Conservation (phyloP, 2,113 vertebrate species). For the Oxygymnocypris stewartii region DNA sequence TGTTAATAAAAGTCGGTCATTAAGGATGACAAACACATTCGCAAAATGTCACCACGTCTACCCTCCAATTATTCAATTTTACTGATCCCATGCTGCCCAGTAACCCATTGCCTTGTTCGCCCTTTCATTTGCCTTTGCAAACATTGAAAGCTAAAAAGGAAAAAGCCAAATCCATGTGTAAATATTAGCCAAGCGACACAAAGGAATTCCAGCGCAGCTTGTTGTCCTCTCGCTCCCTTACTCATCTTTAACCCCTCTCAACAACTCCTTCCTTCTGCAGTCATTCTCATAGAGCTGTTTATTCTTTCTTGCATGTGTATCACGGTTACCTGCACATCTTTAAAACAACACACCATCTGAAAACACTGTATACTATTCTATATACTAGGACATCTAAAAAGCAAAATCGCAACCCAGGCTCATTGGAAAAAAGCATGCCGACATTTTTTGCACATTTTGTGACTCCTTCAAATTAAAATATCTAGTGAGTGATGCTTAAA, state of each 20-base stretch:
- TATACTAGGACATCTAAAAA: not conserved
- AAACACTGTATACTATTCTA: not conserved
- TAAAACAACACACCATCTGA: not conserved
- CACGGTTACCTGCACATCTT: not conserved
- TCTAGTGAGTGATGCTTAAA: too few relatives aligned
- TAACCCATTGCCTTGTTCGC: slow-evolving; percentile 70
- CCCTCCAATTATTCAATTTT: slow-evolving; percentile 51
- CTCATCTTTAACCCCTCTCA: slow-evolving; percentile 22
- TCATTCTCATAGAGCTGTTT: not conserved
- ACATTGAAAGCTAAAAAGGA: slow-evolving; percentile 68
- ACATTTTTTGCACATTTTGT: not conserved
- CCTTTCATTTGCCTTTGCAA: slow-evolving; percentile 72
- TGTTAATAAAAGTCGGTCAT: slow-evolving; percentile 37
- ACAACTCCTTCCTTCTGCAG: not conserved
- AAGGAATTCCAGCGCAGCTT: slow-evolving; percentile 72
- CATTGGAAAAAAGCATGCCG: not conserved
- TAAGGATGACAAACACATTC: slow-evolving; percentile 54
- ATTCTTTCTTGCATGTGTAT: not conserved
- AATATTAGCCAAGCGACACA: slow-evolving; percentile 75
- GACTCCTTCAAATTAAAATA: not conserved
- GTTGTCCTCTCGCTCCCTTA: slow-evolving; percentile 64
- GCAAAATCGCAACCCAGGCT: not conserved
- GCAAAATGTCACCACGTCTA: not conserved
- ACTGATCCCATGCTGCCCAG: slow-evolving; percentile 66
- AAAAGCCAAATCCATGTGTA: slow-evolving; percentile 70